Evolutionary conservation across 2,888 invertebrate species (phyloP).

Genomic region (Acleris literana): DNA sequence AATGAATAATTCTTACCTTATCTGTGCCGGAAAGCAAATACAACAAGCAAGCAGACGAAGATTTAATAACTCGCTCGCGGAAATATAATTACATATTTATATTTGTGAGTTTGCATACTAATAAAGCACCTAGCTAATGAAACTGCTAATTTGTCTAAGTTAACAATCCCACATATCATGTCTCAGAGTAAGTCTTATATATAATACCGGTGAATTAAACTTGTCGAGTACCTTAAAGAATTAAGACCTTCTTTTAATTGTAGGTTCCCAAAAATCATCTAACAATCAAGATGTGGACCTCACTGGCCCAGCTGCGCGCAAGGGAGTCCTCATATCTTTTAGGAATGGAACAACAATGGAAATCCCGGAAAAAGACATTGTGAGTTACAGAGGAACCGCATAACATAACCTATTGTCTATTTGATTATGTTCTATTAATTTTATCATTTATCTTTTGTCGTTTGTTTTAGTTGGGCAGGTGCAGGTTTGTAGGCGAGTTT

Average conservation of each 20-base stretch:
- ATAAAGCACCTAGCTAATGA: background rate
- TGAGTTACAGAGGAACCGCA: conserved; percentile 71
- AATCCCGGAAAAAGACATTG: conserved; percentile 93
- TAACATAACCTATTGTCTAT: conserved; percentile 55
- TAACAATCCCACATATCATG: conserved; percentile 12
- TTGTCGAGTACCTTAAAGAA: conserved; percentile 29
- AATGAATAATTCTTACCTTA: no score
- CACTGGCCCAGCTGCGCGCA: conserved; percentile 90
- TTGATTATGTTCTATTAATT: conserved; percentile 27
- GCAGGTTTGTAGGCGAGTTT: conserved; percentile 97
- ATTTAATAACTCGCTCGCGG: background rate
- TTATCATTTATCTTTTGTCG: conserved; percentile 29
- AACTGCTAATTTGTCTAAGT: background rate
- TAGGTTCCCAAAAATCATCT: conserved; percentile 73
- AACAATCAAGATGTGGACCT: conserved; percentile 85
- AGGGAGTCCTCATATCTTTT: conserved; percentile 92
- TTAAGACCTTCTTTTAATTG: conserved; percentile 42
- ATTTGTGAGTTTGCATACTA: background rate
- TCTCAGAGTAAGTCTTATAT: conserved; percentile 31
- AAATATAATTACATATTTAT: background rate
- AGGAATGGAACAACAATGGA: conserved; percentile 92
- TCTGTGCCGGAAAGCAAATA: background rate
- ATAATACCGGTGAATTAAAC: background rate
- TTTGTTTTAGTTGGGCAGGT: conserved; percentile 89
- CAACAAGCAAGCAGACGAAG: background rate